Percentiles rank a stretch among this genome's conserved stretches.
Conservation (phyloP, 2,113 vertebrate genomes). For the Morone saxatilis region DNA sequence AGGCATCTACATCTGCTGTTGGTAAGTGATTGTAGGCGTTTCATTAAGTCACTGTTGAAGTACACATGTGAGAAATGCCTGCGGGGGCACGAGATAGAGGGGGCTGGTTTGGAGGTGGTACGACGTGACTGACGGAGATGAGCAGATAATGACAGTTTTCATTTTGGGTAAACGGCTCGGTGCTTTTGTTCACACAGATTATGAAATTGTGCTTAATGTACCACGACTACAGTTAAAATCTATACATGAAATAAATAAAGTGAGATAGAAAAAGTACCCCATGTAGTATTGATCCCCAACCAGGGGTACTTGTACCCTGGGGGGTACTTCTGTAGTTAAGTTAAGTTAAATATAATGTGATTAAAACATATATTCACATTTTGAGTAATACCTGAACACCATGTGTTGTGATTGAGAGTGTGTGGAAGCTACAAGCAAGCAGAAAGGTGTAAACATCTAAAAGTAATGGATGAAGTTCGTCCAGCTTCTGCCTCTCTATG, state of each 20-base stretch:
- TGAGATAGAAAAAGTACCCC: background rate
- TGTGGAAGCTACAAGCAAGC: background rate
- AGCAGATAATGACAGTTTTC: constrained; percentile 62
- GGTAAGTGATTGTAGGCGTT: constrained; percentile 67
- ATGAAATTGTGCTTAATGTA: constrained; percentile 60
- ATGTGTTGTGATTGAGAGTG: background rate
- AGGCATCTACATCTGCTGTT: constrained; percentile 66
- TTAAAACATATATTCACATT: background rate
- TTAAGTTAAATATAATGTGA: background rate
- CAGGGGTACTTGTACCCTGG: too few species aligned
- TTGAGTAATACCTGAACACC: background rate
- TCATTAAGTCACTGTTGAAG: constrained; percentile 71
- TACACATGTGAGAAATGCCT: constrained; percentile 61
- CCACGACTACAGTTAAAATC: constrained; percentile 39
- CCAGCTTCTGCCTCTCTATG: background rate
- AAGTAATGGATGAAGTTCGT: too few species aligned
- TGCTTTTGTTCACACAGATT: constrained; percentile 58
- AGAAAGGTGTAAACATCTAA: background rate
- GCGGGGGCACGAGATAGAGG: constrained; percentile 54
- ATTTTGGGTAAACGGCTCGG: constrained; percentile 39
- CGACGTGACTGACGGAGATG: constrained; percentile 53
- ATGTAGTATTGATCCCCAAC: too few species aligned
- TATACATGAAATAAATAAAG: constrained; percentile 24
- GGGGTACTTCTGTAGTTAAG: background rate
- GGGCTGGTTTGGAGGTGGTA: constrained; percentile 66